Evolutionary conservation across 2,113 vertebrate species (phyloP), one percentile per base, ranked within the genome.

Genomic region (Bostrychus sinensis): DNA sequence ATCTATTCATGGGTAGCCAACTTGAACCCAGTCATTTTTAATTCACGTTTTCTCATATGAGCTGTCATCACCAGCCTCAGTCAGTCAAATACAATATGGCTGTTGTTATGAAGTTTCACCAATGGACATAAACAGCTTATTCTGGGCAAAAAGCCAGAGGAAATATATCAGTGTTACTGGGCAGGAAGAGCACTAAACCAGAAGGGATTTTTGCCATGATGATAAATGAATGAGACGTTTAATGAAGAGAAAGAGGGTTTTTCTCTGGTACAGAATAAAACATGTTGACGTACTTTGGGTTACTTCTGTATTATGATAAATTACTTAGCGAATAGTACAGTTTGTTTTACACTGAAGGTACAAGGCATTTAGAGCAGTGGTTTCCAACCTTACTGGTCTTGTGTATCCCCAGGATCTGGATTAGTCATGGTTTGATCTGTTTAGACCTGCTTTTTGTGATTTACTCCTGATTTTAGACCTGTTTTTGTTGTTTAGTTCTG

Each of bases 61-160:
- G n/a, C 25, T 46, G 32, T 43, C 45, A 62, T 43, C 4, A 1
- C 12, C 20, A 41, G 42, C 16, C 43, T 54, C 17, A 65, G 72
- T 45, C 0, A 8, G 14, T 46, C 10, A 46, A 53, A 60, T 16
- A 20, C 4, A 8, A 1, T 2, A 30, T 19, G 12, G 16, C 67
- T 56, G n/a, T 67, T 58, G 56, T 74, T 54, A 56, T 48, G 13
- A 63, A 72, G 69, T 19, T 17, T 3, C 28, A 28, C 23, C 17
- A 62, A 13, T 58, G 36, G 43, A 66, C 60, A 62, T 65, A 68
- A 67, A 80, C 57, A 67, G 51, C 17, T 58, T 41, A 34, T 62
- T 73, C 64, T 70, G 68, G 76, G 67, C 64, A 22, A 13, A 13
- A 34, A 56, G 71, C 54, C 78, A 76, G 32, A 13, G 41, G 19